phyloP scores from a whole-genome alignment of 2,888 invertebrate species.

The Cyclophora albipunctata region DNA sequence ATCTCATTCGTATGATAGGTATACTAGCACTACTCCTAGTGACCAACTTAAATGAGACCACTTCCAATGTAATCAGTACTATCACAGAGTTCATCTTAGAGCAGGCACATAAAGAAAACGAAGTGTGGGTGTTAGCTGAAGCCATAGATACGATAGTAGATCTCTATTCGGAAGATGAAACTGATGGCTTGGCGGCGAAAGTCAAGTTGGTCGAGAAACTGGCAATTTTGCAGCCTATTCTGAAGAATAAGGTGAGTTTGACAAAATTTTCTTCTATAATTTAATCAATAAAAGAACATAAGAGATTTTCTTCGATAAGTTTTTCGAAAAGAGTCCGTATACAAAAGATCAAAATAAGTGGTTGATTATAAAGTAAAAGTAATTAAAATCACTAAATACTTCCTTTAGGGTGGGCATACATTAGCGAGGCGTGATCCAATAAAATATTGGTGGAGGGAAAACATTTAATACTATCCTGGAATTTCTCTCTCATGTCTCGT shows the following conservation, averaged over 20 bases:
- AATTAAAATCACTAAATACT: too few species aligned
- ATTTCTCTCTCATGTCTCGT: too few species aligned
- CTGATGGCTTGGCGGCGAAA: conserved; percentile 78
- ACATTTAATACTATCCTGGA: too few species aligned
- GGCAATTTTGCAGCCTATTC: conserved; percentile 69
- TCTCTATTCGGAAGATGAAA: conserved; percentile 85
- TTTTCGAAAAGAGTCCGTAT: too few species aligned
- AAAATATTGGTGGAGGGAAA: too few species aligned
- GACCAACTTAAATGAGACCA: conserved; percentile 49
- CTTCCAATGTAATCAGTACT: conserved; percentile 48
- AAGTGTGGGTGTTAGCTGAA: conserved; percentile 84
- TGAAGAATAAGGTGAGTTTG: conserved; percentile 79
- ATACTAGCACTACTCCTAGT: conserved; percentile 69
- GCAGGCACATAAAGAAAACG: conserved; percentile 75
- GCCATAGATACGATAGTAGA: conserved; percentile 84
- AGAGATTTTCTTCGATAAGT: too few species aligned
- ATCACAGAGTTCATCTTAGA: conserved; percentile 78
- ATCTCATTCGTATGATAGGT: conserved; percentile 76
- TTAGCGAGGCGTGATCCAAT: too few species aligned
- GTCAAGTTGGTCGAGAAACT: conserved; percentile 79
- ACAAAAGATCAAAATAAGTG: too few species aligned
- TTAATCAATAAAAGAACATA: too few species aligned
- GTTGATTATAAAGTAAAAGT: too few species aligned
- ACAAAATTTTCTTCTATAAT: too few species aligned
- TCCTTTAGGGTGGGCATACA: too few species aligned